A percentile compares a stretch with the other conserved stretches of the same genome.
phyloP scores from a whole-genome alignment of 2,113 vertebrate species.

The Chloroceryle aenea region DNA sequence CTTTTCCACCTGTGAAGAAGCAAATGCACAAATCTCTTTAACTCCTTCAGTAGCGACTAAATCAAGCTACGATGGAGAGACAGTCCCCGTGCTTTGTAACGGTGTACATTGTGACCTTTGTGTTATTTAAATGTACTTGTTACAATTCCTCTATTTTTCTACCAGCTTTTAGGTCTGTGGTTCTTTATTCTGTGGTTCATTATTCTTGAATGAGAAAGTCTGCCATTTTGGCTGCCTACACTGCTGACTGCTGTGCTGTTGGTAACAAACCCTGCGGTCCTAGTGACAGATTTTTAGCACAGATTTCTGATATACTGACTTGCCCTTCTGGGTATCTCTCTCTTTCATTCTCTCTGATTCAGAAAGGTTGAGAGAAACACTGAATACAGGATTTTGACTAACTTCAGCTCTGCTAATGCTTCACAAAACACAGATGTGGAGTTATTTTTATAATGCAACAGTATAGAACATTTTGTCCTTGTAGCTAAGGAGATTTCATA shows the following conservation, averaged over 20 bases:
- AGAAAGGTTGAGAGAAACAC: background rate
- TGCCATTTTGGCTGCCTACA: background rate
- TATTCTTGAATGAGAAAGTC: slow-evolving; percentile 31
- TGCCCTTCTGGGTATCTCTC: background rate
- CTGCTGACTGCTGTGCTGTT: slow-evolving; percentile 27
- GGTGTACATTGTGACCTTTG: background rate
- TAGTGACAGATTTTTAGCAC: slow-evolving; percentile 41
- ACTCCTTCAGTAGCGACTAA: background rate
- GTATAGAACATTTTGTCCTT: background rate
- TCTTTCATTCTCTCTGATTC: background rate
- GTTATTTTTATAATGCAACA: background rate
- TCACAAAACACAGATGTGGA: background rate
- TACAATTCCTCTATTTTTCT: background rate
- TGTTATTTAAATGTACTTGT: slow-evolving; percentile 10
- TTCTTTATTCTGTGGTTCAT: no score
- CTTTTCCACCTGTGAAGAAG: background rate
- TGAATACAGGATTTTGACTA: background rate
- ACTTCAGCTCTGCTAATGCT: background rate
- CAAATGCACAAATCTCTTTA: background rate
- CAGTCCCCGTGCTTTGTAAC: background rate
- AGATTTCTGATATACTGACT: background rate
- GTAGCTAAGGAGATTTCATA: background rate
- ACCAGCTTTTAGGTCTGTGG: background rate
- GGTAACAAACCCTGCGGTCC: slow-evolving; percentile 31
- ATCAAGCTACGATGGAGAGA: background rate